A percentile compares a stretch with the other conserved stretches of the same genome.
These are phyloP conservation scores for Hyalella azteca DNA, from an alignment of 2,888 invertebrate species.

Conservation along the genomic window DNA sequence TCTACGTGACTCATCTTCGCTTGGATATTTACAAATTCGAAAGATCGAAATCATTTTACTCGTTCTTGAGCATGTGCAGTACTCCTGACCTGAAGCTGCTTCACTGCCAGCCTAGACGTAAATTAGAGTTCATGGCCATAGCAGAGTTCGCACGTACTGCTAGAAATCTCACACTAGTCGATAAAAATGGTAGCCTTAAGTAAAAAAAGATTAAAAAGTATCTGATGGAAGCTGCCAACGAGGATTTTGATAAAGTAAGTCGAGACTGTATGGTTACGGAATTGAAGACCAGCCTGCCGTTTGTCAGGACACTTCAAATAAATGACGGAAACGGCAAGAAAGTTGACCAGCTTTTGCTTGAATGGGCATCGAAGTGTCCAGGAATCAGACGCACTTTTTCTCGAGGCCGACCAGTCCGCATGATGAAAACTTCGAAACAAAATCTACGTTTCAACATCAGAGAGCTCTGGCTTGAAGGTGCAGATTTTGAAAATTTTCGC, in stretches of 20 bases:
- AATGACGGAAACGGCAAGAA: not conserved
- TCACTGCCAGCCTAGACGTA: not conserved
- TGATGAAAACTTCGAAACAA: not conserved
- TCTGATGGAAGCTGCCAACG: not conserved
- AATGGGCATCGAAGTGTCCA: not conserved
- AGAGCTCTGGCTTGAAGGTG: not conserved
- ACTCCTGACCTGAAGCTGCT: not conserved
- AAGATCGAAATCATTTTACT: not conserved
- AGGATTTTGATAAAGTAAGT: not conserved
- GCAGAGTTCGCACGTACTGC: not conserved
- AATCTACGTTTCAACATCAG: not conserved
- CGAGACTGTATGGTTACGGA: too few relatives aligned
- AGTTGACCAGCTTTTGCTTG: not conserved
- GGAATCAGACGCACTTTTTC: not conserved
- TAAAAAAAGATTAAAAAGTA: constrained; percentile 15
- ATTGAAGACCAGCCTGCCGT: not conserved
- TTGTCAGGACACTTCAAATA: constrained; percentile 6
- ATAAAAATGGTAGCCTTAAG: not conserved
- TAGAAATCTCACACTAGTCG: not conserved
- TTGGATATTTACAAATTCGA: constrained; percentile 7
- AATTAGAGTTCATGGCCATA: not conserved
- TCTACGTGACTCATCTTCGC: not conserved
- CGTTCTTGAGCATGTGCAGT: not conserved
- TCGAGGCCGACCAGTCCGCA: not conserved
- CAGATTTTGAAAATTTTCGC: not conserved